Percentiles rank a stretch among this genome's conserved stretches.
Conservation (phyloP, 2,797 vertebrate genomes). For the Otus scops region DNA sequence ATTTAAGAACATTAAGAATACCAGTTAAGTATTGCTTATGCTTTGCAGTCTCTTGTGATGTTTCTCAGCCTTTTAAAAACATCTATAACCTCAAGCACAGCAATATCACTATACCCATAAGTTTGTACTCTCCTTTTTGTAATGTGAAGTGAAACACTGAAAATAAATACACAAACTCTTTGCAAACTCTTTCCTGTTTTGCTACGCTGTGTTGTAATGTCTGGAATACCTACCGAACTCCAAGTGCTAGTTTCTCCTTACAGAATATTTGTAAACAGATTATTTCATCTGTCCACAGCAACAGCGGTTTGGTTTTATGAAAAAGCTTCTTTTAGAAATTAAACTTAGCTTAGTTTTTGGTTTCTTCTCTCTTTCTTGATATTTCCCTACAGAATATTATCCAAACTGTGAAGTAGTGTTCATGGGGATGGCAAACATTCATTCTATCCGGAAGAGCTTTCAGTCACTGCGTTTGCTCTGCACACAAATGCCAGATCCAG, state of each 20-base stretch:
- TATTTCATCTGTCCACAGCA: not conserved
- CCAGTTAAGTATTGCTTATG: not conserved
- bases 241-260: not conserved
- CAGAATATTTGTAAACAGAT: not conserved
- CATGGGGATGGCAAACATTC: conserved; percentile 99
- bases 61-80: not conserved
- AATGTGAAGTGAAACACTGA: not conserved
- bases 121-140: not conserved
- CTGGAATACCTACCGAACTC: not conserved
- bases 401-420: conserved; percentile 99
- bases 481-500: conserved; percentile 97
- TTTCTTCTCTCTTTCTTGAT: conserved; percentile 38
- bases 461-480: conserved; percentile 95
- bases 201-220: not conserved
- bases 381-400: conserved; percentile 89
- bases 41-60: not conserved
- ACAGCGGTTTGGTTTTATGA: not conserved
- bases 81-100: not conserved
- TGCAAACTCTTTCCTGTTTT: not conserved
- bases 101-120: not conserved
- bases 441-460: conserved; percentile 98
- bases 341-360: not conserved
- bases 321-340: not conserved
- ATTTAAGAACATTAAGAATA: not conserved
- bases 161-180: not conserved